Percentiles rank a stretch among this genome's conserved stretches.
phyloP scores from a whole-genome alignment of 2,888 invertebrate species.

The Calameuta pallipes region DNA sequence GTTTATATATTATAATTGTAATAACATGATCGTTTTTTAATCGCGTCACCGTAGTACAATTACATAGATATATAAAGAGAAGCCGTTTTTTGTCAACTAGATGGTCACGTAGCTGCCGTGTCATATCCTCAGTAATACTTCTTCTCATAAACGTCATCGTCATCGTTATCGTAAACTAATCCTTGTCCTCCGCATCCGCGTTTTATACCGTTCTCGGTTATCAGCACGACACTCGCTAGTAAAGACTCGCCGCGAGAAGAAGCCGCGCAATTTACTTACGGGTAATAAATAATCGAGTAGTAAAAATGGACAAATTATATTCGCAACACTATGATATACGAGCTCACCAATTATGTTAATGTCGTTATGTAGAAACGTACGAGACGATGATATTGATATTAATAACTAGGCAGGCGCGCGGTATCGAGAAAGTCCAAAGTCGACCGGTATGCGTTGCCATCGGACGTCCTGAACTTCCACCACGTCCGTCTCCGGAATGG shows the following conservation, averaged over 20 bases:
- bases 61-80: constrained; percentile 55
- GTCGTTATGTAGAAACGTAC: constrained; percentile 60
- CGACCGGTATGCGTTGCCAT: constrained; percentile 24
- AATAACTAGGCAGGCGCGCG: constrained; percentile 55
- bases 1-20: constrained; percentile 54
- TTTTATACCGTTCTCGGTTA: constrained; percentile 7
- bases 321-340: constrained; percentile 57
- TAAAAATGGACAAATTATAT: constrained; percentile 54
- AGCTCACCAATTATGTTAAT: constrained; percentile 58
- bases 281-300: constrained; percentile 55
- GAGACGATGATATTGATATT: constrained; percentile 48
- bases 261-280: constrained; percentile 35
- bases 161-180: not conserved
- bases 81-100: constrained; percentile 51
- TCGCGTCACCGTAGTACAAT: constrained; percentile 53
- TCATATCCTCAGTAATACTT: constrained; percentile 16
- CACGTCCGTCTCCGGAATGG: not conserved
- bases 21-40: constrained; percentile 50
- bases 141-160: constrained; percentile 16
- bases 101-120: constrained; percentile 47
- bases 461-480: not conserved
- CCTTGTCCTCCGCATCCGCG: constrained; percentile 26
- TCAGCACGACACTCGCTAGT: constrained; percentile 18
- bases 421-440: constrained; percentile 34
- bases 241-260: not conserved